phyloP scores from a whole-genome alignment of 1,140 invertebrate species.

The Caenorhabditis inopinata region DNA sequence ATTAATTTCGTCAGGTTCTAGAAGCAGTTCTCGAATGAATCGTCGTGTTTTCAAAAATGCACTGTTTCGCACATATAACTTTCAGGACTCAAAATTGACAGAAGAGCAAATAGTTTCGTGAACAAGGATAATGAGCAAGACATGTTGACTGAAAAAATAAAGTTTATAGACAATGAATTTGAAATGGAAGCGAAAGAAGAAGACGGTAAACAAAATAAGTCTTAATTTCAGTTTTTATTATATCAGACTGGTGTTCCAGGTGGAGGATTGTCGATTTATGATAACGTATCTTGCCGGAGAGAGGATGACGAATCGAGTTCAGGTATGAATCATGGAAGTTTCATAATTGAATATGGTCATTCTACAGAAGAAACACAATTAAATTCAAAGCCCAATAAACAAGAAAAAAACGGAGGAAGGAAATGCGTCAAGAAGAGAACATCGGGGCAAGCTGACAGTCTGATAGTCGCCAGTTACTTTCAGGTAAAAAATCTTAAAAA shows the following conservation, averaged over 20 bases:
- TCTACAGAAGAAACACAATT: constrained; percentile 6
- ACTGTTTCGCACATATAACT: no score
- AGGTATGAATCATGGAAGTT: background rate
- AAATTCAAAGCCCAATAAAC: background rate
- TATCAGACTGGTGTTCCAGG: background rate
- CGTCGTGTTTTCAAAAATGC: no score
- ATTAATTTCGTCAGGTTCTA: no score
- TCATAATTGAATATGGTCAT: background rate
- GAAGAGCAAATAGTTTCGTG: background rate
- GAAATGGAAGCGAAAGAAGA: background rate
- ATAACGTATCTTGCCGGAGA: background rate
- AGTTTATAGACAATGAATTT: constrained; percentile 7
- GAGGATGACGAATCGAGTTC: constrained; percentile 8
- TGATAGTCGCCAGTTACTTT: background rate
- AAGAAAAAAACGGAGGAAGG: background rate
- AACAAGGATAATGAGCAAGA: background rate
- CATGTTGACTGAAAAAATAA: constrained; percentile 12
- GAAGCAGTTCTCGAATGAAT: no score
- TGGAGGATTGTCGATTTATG: background rate
- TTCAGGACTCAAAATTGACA: background rate
- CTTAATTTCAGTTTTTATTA: background rate
- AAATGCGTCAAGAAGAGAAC: constrained; percentile 6
- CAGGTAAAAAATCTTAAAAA: constrained; percentile 2
- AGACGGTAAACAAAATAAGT: background rate
- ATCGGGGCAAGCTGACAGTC: background rate